A percentile compares a stretch with the other conserved stretches of the same genome.
phyloP scores from a whole-genome alignment of 35 echinoderm and acorn worm genomes.

The Strongylocentrotus purpuratus region DNA sequence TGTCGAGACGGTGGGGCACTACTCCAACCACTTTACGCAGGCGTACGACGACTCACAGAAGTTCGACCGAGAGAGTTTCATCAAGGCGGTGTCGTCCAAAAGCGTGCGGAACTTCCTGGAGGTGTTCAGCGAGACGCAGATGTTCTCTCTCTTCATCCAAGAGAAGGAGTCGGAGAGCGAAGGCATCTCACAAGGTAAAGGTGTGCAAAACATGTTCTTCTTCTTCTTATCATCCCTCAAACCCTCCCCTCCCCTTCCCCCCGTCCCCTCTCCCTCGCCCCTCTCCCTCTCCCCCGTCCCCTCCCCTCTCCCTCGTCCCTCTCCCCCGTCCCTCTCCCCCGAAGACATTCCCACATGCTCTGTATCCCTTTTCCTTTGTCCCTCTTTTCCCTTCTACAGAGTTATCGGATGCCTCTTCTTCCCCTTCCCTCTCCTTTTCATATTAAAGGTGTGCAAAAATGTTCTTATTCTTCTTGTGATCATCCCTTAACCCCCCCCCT shows the following conservation, averaged over 20 bases:
- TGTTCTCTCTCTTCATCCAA: conserved; percentile 98
- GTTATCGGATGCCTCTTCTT: neutral
- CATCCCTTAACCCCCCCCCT: neutral
- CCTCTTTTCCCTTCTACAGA: neutral
- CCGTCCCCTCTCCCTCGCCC: neutral
- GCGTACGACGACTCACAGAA: conserved; percentile 65
- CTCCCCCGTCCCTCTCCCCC: neutral
- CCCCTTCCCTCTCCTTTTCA: neutral
- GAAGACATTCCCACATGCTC: neutral
- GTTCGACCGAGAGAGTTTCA: conserved; percentile 86
- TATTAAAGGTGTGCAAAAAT: too few species aligned
- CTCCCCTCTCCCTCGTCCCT: neutral
- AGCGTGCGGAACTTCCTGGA: conserved; percentile 87
- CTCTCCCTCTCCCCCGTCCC: neutral
- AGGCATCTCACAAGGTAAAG: conserved; percentile 80
- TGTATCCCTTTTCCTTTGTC: neutral
- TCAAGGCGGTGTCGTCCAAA: conserved; percentile 72
- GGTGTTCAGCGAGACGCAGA: conserved; percentile 94
- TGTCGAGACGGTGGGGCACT: conserved; percentile 90
- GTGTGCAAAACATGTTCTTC: neutral
- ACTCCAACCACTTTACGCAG: conserved; percentile 79
- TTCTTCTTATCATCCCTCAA: neutral
- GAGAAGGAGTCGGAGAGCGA: conserved; percentile 90
- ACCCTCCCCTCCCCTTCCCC: neutral
- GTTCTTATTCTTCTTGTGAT: neutral